Conservation (phyloP, 2,113 vertebrate species). For the Plecturocebus donacophilus region DNA sequence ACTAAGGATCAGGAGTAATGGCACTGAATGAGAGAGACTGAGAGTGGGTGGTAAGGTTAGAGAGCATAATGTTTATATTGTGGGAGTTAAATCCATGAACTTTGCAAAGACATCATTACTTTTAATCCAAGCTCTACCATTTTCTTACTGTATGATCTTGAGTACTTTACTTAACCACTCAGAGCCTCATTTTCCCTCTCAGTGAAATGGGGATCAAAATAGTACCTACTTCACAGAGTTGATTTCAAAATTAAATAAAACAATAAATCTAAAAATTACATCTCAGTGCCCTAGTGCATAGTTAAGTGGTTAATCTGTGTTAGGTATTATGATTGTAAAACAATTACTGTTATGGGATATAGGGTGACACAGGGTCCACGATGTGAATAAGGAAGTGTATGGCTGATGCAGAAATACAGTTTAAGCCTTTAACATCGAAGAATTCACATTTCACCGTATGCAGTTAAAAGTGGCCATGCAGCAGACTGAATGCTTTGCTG, state of each 20-base stretch:
- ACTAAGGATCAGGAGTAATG: background rate
- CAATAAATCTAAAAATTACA: background rate
- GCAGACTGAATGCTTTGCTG: background rate
- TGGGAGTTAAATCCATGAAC: background rate
- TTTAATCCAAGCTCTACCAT: background rate
- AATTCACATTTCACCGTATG: background rate
- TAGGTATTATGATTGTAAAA: background rate
- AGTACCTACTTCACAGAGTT: background rate
- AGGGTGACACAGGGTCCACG: background rate
- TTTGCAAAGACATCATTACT: background rate
- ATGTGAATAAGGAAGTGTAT: background rate
- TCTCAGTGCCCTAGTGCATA: background rate
- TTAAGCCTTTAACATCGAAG: background rate
- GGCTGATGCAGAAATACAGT: background rate
- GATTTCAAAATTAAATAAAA: constrained; percentile 48
- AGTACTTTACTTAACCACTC: background rate
- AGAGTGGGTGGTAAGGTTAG: background rate
- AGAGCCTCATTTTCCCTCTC: background rate
- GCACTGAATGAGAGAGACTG: background rate
- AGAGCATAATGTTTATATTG: background rate
- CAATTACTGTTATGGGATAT: background rate
- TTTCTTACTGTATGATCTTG: background rate
- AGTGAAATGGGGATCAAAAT: background rate
- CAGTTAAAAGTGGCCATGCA: background rate
- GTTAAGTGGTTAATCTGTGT: background rate